Evolutionary conservation across 2,888 invertebrate species (phyloP).

Genomic region (Ephialtes manifestator): DNA sequence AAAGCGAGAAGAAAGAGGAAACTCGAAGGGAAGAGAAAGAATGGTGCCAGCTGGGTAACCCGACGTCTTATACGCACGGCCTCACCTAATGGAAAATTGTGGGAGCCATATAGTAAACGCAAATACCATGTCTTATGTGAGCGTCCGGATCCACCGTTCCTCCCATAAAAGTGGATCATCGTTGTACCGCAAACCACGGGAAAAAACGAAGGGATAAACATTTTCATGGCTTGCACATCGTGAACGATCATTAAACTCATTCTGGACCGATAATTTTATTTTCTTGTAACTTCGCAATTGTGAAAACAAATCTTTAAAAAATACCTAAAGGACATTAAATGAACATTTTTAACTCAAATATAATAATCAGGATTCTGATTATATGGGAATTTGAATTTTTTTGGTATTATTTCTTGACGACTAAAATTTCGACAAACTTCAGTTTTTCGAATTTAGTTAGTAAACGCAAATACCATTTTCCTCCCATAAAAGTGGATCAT

Average conservation of each 20-base stretch:
- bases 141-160: conserved; percentile 45
- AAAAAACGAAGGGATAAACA: conserved; percentile 42
- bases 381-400: too few relatives aligned
- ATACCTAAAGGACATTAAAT: not conserved
- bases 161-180: conserved; percentile 70
- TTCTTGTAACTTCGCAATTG: not conserved
- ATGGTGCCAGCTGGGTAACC: conserved; percentile 68
- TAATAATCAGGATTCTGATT: too few relatives aligned
- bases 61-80: conserved; percentile 69
- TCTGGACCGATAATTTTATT: not conserved
- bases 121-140: conserved; percentile 64
- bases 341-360: too few relatives aligned
- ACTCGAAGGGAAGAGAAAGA: conserved; percentile 53
- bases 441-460: too few relatives aligned
- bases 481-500: conserved; percentile 70
- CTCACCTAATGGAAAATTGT: conserved; percentile 83
- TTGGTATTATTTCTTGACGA: too few relatives aligned
- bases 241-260: conserved; percentile 51
- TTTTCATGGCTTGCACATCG: conserved; percentile 49
- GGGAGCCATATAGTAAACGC: conserved; percentile 69
- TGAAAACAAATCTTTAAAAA: not conserved
- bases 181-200: conserved; percentile 40
- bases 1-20: conserved; percentile 31
- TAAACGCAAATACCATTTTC: conserved; percentile 65
- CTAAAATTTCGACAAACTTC: too few relatives aligned